Percentiles rank a stretch among this genome's conserved stretches.
Conservation (phyloP, 2,113 vertebrate species). For the Heliornis fulica region DNA sequence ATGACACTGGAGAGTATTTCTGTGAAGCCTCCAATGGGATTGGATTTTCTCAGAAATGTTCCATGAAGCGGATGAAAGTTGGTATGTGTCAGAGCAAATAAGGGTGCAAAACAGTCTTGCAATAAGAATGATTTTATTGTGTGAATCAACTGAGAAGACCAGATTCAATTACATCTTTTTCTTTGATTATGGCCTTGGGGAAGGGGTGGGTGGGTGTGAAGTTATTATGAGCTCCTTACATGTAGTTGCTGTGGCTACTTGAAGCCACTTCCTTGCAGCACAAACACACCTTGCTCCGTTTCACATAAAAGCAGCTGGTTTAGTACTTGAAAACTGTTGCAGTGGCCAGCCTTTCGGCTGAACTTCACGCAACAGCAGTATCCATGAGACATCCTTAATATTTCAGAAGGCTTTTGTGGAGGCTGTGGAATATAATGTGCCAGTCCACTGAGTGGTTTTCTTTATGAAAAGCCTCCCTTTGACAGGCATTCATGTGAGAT, state of each 20-base stretch:
- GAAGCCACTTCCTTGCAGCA: background rate
- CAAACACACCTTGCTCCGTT: background rate
- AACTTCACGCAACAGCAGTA: background rate
- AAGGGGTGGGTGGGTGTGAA: background rate
- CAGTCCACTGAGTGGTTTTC: background rate
- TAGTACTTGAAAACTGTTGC: background rate
- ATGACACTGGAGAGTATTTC: conserved; percentile 87
- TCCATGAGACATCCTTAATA: background rate
- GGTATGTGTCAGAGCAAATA: conserved; percentile 68
- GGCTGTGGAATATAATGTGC: background rate
- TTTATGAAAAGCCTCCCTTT: background rate
- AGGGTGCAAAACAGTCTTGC: background rate
- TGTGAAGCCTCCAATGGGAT: conserved; percentile 89
- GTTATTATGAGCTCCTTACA: background rate
- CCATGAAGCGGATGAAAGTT: conserved; percentile 83
- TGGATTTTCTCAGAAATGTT: conserved; percentile 83
- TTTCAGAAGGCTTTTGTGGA: background rate
- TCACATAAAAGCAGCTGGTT: background rate
- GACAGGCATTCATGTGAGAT: background rate
- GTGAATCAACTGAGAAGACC: background rate
- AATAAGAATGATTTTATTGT: background rate
- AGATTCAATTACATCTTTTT: background rate
- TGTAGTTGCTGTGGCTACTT: background rate
- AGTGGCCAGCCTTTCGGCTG: background rate
- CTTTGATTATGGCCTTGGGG: background rate